phyloP scores from a whole-genome alignment of 2,888 invertebrate species.

The Caenorhabditis drosophilae region DNA sequence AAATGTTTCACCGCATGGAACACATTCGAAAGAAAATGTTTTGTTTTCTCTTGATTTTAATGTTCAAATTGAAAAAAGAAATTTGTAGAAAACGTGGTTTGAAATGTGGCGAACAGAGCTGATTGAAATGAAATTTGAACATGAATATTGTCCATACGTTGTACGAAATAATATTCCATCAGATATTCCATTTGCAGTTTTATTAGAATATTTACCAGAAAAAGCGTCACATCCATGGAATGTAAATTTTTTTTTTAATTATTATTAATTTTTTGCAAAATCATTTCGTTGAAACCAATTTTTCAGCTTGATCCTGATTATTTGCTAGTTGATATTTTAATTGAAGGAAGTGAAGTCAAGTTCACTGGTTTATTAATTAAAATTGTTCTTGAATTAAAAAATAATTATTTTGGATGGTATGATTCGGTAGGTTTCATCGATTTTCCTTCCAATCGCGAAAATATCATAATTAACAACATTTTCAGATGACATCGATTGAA shows the following conservation, averaged over 20 bases:
- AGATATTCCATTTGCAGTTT: constrained; percentile 34
- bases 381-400: constrained; percentile 74
- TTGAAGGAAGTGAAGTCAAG: constrained; percentile 88
- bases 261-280: neutral
- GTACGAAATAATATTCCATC: constrained; percentile 25
- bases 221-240: constrained; percentile 43
- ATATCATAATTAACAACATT: neutral
- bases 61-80: neutral
- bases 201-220: constrained; percentile 32
- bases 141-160: constrained; percentile 54
- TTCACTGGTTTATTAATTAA: constrained; percentile 89
- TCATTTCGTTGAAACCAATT: too few relatives aligned
- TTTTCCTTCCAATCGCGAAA: constrained; percentile 4
- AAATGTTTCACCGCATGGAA: constrained; percentile 22
- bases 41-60: neutral
- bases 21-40: constrained; percentile 33
- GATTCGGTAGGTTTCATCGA: constrained; percentile 73
- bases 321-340: constrained; percentile 89
- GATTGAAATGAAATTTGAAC: constrained; percentile 48
- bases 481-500: constrained; percentile 31
- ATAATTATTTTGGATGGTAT: constrained; percentile 96
- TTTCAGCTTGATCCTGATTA: constrained; percentile 84
- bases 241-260: constrained; percentile 9
- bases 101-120: constrained; percentile 62
- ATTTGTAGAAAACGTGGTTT: constrained; percentile 44